Percentiles rank a stretch among this genome's conserved stretches.
Evolutionary conservation across 1,140 invertebrate species (phyloP).

Genomic region (Bombus waltoni): DNA sequence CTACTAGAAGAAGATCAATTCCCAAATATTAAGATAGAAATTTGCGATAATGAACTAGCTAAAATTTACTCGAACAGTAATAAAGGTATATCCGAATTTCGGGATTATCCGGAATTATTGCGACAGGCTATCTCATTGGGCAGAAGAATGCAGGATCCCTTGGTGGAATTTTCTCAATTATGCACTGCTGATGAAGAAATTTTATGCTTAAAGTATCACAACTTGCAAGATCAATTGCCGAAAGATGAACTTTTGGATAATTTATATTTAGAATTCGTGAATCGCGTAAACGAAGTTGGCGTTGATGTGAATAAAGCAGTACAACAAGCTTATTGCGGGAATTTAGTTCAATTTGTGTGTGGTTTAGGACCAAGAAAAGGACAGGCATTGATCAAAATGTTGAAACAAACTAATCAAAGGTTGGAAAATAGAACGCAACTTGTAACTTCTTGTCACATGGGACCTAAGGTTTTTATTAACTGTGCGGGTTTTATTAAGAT

Average conservation of each 20-base stretch:
- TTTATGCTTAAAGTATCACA: slow-evolving; percentile 93
- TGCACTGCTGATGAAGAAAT: slow-evolving; percentile 98
- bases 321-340: slow-evolving; percentile 92
- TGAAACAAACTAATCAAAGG: slow-evolving; percentile 96
- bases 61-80: slow-evolving; percentile 96
- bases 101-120: slow-evolving; percentile 94
- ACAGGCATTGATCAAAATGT: slow-evolving; percentile 92
- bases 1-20: slow-evolving; percentile 94
- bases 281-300: slow-evolving; percentile 98
- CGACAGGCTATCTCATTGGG: slow-evolving; percentile 96
- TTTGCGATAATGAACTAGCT: slow-evolving; percentile 96
- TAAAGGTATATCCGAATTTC: slow-evolving; percentile 93
- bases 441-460: slow-evolving; percentile 97
- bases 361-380: slow-evolving; percentile 98
- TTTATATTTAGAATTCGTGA: slow-evolving; percentile 95
- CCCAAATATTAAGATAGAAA: slow-evolving; percentile 93
- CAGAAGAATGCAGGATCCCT: slow-evolving; percentile 96
- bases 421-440: slow-evolving; percentile 97
- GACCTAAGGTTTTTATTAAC: slow-evolving; percentile 99
- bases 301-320: slow-evolving; percentile 98
- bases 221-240: slow-evolving; percentile 89
- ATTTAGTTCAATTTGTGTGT: slow-evolving; percentile 98
- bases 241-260: slow-evolving; percentile 94
- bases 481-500: slow-evolving; percentile 99
- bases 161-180: slow-evolving; percentile 97